Evolutionary conservation across 2,888 invertebrate genomes (phyloP).

Genomic region (Dynastes maya): DNA sequence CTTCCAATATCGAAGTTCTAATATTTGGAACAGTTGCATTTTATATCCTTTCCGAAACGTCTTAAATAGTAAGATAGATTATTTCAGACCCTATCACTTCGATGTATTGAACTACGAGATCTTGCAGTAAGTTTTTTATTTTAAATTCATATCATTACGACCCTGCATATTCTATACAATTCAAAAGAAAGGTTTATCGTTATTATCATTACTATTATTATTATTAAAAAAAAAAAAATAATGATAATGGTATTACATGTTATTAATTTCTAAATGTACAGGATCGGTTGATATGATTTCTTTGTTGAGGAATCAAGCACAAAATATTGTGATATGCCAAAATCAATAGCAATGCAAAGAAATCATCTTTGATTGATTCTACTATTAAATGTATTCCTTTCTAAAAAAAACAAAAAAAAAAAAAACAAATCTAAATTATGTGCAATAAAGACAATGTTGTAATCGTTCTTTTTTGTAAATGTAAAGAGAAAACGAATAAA

Average conservation of each 20-base stretch:
- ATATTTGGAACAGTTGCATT: not conserved
- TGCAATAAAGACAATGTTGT: constrained; percentile 38
- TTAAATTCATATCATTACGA: too few relatives aligned
- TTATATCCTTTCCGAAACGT: not conserved
- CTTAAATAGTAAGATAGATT: constrained; percentile 28
- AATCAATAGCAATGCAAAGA: not conserved
- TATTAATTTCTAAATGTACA: constrained; percentile 19
- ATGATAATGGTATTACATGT: not conserved
- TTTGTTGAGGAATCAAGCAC: constrained; percentile 5
- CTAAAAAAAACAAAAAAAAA: not conserved
- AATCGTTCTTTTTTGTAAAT: constrained; percentile 41
- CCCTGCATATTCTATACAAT: constrained; percentile 8
- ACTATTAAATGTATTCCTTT: not conserved
- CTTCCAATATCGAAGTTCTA: constrained; percentile 19
- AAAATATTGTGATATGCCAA: constrained; percentile 25
- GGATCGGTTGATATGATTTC: constrained; percentile 8
- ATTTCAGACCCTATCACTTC: constrained; percentile 32
- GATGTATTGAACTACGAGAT: not conserved
- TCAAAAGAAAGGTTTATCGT: constrained; percentile 11
- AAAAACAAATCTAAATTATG: constrained; percentile 31
- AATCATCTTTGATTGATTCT: constrained; percentile 14
- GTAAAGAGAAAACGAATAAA: constrained; percentile 14
- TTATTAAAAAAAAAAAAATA: constrained; percentile 3
- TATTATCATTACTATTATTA: too few relatives aligned
- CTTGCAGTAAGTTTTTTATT: too few relatives aligned